Evolutionary conservation across 2,888 invertebrate species (phyloP).

Genomic region (Tethea ocularis): DNA sequence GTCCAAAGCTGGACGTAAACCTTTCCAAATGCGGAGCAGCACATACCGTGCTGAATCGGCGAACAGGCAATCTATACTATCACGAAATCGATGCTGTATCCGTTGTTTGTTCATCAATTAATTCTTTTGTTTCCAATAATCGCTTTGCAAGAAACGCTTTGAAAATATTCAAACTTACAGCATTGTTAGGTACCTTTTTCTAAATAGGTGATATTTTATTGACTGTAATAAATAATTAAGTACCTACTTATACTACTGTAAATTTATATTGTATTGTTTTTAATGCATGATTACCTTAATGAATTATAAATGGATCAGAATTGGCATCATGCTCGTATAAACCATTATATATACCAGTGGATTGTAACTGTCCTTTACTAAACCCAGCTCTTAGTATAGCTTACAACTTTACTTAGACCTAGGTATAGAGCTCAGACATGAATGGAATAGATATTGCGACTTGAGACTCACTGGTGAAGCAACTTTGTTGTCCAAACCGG

Average conservation of each 20-base stretch:
- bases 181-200: too few species aligned
- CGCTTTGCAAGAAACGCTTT: too few species aligned
- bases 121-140: neutral
- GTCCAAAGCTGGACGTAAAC: conserved; percentile 19
- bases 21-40: conserved; percentile 25
- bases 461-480: conserved; percentile 42
- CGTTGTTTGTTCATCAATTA: conserved; percentile 8
- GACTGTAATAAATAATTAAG: too few species aligned
- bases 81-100: neutral
- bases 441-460: conserved; percentile 49
- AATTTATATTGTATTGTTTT: neutral
- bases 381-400: conserved; percentile 12
- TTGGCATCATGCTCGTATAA: neutral
- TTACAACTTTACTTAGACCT: conserved; percentile 9
- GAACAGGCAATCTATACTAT: neutral
- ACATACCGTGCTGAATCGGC: conserved; percentile 14
- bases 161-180: too few species aligned
- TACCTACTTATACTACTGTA: neutral
- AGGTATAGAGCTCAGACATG: conserved; percentile 41
- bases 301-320: neutral
- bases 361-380: neutral
- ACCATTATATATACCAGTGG: neutral
- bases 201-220: too few species aligned
- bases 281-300: too few species aligned
- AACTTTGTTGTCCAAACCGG: conserved; percentile 53